Percentiles rank a stretch among this genome's conserved stretches.
phyloP scores from a whole-genome alignment of 2,113 vertebrate species.

The Podiceps cristatus region DNA sequence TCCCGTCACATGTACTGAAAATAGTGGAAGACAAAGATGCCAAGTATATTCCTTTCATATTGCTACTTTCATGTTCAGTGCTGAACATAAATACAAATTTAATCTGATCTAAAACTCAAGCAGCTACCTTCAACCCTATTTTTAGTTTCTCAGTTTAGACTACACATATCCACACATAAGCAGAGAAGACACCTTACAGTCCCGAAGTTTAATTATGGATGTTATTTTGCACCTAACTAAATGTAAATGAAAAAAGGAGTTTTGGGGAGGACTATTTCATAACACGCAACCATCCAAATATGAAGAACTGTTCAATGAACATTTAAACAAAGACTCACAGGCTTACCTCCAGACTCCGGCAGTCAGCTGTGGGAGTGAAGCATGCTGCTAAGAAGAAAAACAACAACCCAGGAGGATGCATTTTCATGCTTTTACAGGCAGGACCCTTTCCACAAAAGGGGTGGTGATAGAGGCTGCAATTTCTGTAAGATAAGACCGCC shows the following conservation, averaged over 20 bases:
- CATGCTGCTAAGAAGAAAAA: constrained; percentile 50
- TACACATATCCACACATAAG: background rate
- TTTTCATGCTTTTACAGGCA: constrained; percentile 48
- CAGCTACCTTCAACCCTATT: background rate
- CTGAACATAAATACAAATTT: background rate
- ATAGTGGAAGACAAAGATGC: background rate
- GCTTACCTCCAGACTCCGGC: constrained; percentile 60
- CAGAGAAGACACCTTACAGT: background rate
- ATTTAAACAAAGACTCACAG: background rate
- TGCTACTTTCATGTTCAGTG: background rate
- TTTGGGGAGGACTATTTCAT: background rate
- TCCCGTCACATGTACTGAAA: background rate
- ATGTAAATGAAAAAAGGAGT: background rate
- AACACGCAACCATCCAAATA: background rate
- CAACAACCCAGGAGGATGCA: constrained; percentile 61
- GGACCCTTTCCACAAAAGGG: constrained; percentile 34
- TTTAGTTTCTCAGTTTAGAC: background rate
- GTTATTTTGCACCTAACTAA: background rate
- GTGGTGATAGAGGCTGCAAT: constrained; percentile 4
- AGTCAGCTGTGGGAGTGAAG: constrained; percentile 29
- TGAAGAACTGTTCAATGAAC: background rate
- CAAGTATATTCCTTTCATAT: background rate
- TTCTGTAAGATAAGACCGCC: constrained; percentile 61
- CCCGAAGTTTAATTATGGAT: background rate
- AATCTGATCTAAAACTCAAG: background rate